Percentiles rank a stretch among this genome's conserved stretches.
phyloP scores from a whole-genome alignment of 2,888 invertebrate genomes.

The Sinotaia quadrata region DNA sequence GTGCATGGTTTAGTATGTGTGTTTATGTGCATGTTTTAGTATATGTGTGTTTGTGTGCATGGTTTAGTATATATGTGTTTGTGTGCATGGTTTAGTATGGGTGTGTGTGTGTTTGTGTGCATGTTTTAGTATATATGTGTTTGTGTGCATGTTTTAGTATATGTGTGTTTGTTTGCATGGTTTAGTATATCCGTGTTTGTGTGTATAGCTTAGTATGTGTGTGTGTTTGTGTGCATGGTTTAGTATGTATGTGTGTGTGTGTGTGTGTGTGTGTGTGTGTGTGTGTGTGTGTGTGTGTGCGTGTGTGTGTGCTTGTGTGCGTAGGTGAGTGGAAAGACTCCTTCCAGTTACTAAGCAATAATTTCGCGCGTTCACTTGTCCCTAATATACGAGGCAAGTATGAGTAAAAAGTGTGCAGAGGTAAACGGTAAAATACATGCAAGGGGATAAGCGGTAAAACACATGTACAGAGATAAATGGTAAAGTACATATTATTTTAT shows the following conservation, averaged over 20 bases:
- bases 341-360: background rate
- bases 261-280: background rate
- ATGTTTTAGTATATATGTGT: background rate
- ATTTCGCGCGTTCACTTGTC: background rate
- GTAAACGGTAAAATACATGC: too few relatives aligned
- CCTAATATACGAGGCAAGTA: too few relatives aligned
- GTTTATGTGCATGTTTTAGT: background rate
- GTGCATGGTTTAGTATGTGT: background rate
- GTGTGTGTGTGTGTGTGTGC: background rate
- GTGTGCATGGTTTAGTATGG: background rate
- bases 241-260: background rate
- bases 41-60: background rate
- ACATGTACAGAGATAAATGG: too few relatives aligned
- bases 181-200: background rate
- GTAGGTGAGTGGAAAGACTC: background rate
- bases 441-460: too few relatives aligned
- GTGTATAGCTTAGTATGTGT: background rate
- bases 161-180: background rate
- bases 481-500: too few relatives aligned
- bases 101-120: background rate
- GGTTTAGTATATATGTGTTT: background rate
- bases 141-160: background rate
- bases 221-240: background rate
- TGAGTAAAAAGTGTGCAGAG: too few relatives aligned
- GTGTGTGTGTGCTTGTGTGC: too few relatives aligned